Evolutionary conservation across 2,797 vertebrate genomes (phyloP).

Genomic region (Tangara arthus): DNA sequence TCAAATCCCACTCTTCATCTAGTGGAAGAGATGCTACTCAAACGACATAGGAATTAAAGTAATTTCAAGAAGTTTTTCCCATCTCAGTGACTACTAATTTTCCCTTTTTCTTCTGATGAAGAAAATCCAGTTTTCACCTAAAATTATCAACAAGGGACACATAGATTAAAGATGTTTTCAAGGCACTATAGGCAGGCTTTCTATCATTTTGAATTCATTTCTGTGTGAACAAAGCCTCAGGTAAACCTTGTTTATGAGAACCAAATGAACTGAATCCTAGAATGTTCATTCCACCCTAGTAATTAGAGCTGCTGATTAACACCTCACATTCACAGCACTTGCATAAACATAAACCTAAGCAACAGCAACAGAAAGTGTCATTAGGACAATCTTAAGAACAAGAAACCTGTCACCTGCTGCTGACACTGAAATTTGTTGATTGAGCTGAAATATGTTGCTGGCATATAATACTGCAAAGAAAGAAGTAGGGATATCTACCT

Average conservation of each 20-base stretch:
- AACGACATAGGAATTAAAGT: neutral
- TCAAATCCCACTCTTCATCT: neutral
- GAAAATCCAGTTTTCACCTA: neutral
- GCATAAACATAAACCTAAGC: constrained; percentile 65
- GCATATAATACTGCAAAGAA: neutral
- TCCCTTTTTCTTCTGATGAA: neutral
- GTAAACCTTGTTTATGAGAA: constrained; percentile 61
- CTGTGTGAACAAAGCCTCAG: constrained; percentile 39
- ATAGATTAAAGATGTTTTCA: neutral
- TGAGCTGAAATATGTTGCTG: constrained; percentile 41
- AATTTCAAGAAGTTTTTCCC: neutral
- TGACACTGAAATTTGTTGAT: constrained; percentile 49
- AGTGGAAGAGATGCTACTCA: neutral
- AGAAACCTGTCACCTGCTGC: constrained; percentile 65
- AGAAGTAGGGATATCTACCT: neutral
- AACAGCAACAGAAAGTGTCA: constrained; percentile 61
- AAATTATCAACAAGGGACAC: neutral
- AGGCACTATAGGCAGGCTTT: neutral
- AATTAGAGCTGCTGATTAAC: constrained; percentile 67
- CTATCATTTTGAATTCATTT: constrained; percentile 3
- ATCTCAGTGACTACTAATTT: neutral
- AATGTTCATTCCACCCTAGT: constrained; percentile 60
- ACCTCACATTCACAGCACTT: constrained; percentile 62
- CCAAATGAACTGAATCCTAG: constrained; percentile 47
- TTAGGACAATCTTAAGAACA: constrained; percentile 63